These are phyloP conservation scores for Trogon surrucura DNA, from an alignment of 2,113 vertebrate species.

Conservation along the genomic window DNA sequence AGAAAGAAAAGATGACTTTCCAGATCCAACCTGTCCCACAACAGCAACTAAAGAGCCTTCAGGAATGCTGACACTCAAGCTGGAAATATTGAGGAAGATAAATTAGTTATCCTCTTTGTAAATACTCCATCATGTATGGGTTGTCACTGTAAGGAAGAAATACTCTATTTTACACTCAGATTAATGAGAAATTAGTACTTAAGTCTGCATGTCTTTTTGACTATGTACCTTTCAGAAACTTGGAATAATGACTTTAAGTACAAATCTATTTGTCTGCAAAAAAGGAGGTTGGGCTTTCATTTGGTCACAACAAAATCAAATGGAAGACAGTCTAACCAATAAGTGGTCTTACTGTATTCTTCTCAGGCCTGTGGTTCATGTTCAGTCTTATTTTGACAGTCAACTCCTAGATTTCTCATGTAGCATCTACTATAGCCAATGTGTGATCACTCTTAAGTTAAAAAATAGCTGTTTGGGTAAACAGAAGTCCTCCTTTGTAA, in stretches of 20 bases:
- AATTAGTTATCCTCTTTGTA: not conserved
- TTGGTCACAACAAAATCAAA: not conserved
- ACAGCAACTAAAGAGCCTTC: constrained; percentile 73
- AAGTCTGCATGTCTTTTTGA: not conserved
- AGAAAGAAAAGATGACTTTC: constrained; percentile 82
- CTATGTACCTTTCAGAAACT: not conserved
- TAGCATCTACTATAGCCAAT: not conserved
- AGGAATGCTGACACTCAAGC: constrained; percentile 72
- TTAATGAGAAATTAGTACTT: not conserved
- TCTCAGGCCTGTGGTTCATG: not conserved
- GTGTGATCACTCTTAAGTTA: not conserved
- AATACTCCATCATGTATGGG: not conserved
- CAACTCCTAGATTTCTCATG: not conserved
- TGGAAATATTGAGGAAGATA: constrained; percentile 20
- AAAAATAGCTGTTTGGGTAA: not conserved
- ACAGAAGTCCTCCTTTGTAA: not conserved
- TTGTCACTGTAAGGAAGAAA: not conserved
- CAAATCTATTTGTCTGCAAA: not conserved
- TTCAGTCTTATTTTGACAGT: not conserved
- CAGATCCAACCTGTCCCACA: constrained; percentile 76
- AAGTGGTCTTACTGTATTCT: not conserved
- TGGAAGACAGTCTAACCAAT: not conserved
- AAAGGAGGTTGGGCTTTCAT: not conserved
- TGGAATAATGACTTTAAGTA: not conserved
- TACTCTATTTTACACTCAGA: not conserved